phyloP scores from a whole-genome alignment of 2,113 vertebrate genomes.

The Aspiorhynchus laticeps region DNA sequence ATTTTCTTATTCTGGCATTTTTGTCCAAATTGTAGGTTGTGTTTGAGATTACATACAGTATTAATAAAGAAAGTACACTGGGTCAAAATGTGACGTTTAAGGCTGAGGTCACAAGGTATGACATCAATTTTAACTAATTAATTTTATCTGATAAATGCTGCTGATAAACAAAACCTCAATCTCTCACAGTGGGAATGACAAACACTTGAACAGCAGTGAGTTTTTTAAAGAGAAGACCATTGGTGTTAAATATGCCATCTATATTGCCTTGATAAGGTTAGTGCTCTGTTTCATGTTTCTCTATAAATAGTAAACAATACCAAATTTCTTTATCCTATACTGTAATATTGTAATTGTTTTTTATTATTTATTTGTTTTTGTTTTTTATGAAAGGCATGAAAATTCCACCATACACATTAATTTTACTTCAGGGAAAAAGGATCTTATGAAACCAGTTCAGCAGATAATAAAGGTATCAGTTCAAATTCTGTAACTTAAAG shows the following conservation, averaged over 20 bases:
- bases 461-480: slow-evolving; percentile 71
- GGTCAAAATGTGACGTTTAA: slow-evolving; percentile 58
- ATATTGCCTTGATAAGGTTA: slow-evolving; percentile 71
- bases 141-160: background rate
- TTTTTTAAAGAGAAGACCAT: slow-evolving; percentile 56
- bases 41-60: slow-evolving; percentile 71
- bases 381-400: slow-evolving; percentile 64
- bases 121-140: background rate
- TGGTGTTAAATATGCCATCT: slow-evolving; percentile 74
- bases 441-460: slow-evolving; percentile 63
- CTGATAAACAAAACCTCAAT: slow-evolving; percentile 10
- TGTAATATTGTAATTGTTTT: too few relatives aligned
- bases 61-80: slow-evolving; percentile 60
- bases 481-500: background rate
- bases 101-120: slow-evolving; percentile 70
- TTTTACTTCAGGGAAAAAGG: slow-evolving; percentile 71
- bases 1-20: background rate
- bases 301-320: background rate
- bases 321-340: too few relatives aligned
- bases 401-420: slow-evolving; percentile 75
- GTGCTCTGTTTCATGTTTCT: slow-evolving; percentile 29
- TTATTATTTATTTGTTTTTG: too few relatives aligned
- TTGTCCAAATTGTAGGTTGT: slow-evolving; percentile 60
- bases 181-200: slow-evolving; percentile 67
- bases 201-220: slow-evolving; percentile 42